phyloP scores from a whole-genome alignment of 2,888 invertebrate species.

The Amphiduros pacificus region DNA sequence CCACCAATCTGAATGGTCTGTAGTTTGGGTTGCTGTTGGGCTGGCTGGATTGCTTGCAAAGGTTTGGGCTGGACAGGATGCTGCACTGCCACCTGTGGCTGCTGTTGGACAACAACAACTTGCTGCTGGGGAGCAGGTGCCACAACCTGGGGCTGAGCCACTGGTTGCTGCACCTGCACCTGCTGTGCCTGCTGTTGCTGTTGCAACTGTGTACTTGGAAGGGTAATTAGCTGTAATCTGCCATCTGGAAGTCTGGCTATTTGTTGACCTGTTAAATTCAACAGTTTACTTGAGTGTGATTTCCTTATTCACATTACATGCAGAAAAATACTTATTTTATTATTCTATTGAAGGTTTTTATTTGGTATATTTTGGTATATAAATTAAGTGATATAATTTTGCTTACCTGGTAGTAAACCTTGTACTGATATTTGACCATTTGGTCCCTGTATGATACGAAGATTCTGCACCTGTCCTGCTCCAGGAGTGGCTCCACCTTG shows the following conservation, averaged over 20 bases:
- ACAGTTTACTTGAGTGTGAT: too few relatives aligned
- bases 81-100: background rate
- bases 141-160: background rate
- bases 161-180: slow-evolving; percentile 28
- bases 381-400: too few relatives aligned
- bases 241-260: slow-evolving; percentile 92
- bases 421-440: slow-evolving; percentile 91
- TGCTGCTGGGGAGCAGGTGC: slow-evolving; percentile 15
- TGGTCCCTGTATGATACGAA: slow-evolving; percentile 86
- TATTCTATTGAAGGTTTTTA: too few relatives aligned
- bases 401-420: slow-evolving; percentile 79
- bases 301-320: too few relatives aligned
- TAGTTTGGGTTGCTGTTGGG: background rate
- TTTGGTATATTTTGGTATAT: too few relatives aligned
- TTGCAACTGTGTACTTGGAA: slow-evolving; percentile 48
- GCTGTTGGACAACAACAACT: slow-evolving; percentile 3
- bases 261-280: slow-evolving; percentile 79
- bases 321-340: too few relatives aligned
- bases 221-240: slow-evolving; percentile 78
- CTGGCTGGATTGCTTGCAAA: background rate
- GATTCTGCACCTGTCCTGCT: slow-evolving; percentile 37
- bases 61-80: background rate
- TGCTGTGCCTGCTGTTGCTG: slow-evolving; percentile 27
- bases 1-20: background rate
- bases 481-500: background rate